Conservation (phyloP, 1,140 invertebrate genomes). For the Calosoma granatense region DNA sequence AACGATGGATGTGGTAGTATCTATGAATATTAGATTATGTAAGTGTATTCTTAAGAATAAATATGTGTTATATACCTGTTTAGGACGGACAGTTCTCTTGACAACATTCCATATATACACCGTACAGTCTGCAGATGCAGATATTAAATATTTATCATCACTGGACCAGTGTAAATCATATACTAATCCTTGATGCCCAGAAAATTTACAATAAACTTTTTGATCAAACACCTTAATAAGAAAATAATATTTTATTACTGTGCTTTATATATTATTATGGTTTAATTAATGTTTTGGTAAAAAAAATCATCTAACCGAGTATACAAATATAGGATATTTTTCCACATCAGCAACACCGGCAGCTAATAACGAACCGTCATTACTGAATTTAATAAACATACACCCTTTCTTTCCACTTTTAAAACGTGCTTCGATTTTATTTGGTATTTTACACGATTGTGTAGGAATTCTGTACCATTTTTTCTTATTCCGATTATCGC, state of each 20-base stretch:
- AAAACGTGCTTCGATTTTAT: slow-evolving; percentile 17
- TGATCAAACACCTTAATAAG: slow-evolving; percentile 15
- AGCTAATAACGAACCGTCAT: slow-evolving; percentile 21
- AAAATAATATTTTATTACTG: no score
- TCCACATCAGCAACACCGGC: slow-evolving; percentile 13
- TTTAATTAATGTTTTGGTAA: slow-evolving; percentile 5
- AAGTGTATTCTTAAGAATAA: neutral
- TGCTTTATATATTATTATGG: slow-evolving; percentile 15
- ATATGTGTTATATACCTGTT: neutral
- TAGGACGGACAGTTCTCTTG: neutral
- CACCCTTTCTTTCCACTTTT: slow-evolving; percentile 15
- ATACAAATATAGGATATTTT: slow-evolving; percentile 18
- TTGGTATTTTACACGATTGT: slow-evolving; percentile 17
- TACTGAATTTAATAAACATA: slow-evolving; percentile 21
- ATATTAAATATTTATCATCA: slow-evolving; percentile 16
- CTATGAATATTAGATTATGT: slow-evolving; percentile 11
- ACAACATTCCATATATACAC: slow-evolving; percentile 21
- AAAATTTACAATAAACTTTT: slow-evolving; percentile 15
- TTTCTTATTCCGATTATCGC: slow-evolving; percentile 2
- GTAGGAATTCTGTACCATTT: neutral
- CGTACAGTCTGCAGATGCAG: slow-evolving; percentile 21
- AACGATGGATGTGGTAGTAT: slow-evolving; percentile 20
- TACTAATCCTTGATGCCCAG: slow-evolving; percentile 19
- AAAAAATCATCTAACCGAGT: slow-evolving; percentile 16
- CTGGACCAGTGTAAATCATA: slow-evolving; percentile 22